phyloP scores from a whole-genome alignment of 2,888 invertebrate genomes.

The Pelosia muscerda region DNA sequence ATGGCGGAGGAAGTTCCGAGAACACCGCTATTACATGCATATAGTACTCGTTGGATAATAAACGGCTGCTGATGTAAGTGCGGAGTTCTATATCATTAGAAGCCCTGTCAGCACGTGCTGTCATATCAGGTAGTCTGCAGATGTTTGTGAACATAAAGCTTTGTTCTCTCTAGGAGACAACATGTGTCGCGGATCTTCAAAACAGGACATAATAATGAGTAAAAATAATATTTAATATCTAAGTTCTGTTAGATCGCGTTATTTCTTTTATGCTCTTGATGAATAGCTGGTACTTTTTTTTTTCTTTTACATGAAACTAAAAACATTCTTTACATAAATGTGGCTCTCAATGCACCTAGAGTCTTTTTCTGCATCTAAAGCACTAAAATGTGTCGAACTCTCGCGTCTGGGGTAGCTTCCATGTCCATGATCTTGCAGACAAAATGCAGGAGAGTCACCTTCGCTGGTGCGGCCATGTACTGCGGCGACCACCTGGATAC shows the following conservation, averaged over 20 bases:
- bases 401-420: too few relatives aligned
- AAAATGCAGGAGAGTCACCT: too few relatives aligned
- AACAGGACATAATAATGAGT: not conserved
- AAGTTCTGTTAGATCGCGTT: not conserved
- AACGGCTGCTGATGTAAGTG: slow-evolving; percentile 59
- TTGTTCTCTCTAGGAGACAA: not conserved
- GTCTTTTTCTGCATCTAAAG: too few relatives aligned
- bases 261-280: not conserved
- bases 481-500: too few relatives aligned
- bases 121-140: slow-evolving; percentile 46
- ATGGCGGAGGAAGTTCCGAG: slow-evolving; percentile 52
- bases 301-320: not conserved
- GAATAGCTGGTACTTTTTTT: not conserved
- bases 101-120: slow-evolving; percentile 63
- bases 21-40: slow-evolving; percentile 58
- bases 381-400: too few relatives aligned
- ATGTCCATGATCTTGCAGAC: too few relatives aligned
- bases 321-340: too few relatives aligned
- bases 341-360: too few relatives aligned
- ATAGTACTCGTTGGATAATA: slow-evolving; percentile 58
- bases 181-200: not conserved
- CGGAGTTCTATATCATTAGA: slow-evolving; percentile 66
- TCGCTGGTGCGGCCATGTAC: too few relatives aligned
- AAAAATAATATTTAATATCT: not conserved
- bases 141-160: not conserved